A percentile compares a stretch with the other conserved stretches of the same genome.
These are phyloP conservation scores for Scaptomyza montana DNA, from an alignment of 1,140 invertebrate genomes.

Conservation along the genomic window DNA sequence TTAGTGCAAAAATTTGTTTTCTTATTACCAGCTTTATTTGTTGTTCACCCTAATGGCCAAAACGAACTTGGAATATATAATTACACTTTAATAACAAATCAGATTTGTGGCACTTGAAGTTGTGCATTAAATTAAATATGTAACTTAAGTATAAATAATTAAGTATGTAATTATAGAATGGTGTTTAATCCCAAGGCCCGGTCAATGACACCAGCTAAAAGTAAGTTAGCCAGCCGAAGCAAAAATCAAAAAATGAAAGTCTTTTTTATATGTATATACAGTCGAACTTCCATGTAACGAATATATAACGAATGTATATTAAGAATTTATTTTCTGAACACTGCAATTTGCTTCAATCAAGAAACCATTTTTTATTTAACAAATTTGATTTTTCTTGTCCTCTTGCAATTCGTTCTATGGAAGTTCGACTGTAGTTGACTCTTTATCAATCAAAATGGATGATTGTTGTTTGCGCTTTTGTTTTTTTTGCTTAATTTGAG, in stretches of 20 bases:
- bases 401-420: too few relatives aligned
- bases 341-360: too few relatives aligned
- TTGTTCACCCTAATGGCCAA: slow-evolving; percentile 15
- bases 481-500: background rate
- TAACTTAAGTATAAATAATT: slow-evolving; percentile 9
- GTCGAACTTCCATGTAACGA: too few relatives aligned
- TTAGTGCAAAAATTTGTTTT: background rate
- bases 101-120: slow-evolving; percentile 40
- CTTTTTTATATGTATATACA: background rate
- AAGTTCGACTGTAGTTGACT: background rate
- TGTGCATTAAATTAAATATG: slow-evolving; percentile 46
- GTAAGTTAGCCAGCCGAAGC: too few relatives aligned
- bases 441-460: slow-evolving; percentile 7
- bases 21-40: background rate
- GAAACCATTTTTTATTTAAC: too few relatives aligned
- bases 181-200: slow-evolving; percentile 38
- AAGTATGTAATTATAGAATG: slow-evolving; percentile 45
- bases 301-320: too few relatives aligned
- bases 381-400: too few relatives aligned
- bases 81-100: slow-evolving; percentile 55
- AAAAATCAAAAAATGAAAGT: background rate
- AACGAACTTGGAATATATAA: slow-evolving; percentile 58
- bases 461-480: background rate
- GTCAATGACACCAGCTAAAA: slow-evolving; percentile 20
- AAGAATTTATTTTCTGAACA: too few relatives aligned